Base-by-base conservation (phyloP, 1,140 invertebrate genomes). In the Adoxophyes honmai region DNA sequence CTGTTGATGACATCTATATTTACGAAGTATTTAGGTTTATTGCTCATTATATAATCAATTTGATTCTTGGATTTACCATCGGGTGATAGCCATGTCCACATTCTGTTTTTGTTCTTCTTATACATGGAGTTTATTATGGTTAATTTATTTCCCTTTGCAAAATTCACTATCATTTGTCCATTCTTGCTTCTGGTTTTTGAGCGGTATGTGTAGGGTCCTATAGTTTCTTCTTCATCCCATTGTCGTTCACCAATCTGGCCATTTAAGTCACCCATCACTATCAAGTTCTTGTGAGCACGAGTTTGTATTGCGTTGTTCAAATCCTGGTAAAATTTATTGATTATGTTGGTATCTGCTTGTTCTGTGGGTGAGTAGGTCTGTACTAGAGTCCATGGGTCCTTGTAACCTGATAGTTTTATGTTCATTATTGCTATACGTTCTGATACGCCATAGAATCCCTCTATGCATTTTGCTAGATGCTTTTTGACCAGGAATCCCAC, bases 401-500 rank as follows among this genome's bases (percentile, higher is more conserved):
- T 59, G 21, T 60, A 59, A 18, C 48, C 60, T 8, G 58, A 60
- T 42, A 66, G 36, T 53, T 57, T 70, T 4, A 70, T 8, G 42
- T 70, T 67, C 0, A 68, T 35, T 33, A 62, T 15, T 9, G 59
- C 62, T 9, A 68, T 60, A 52, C 61, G 53, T 15, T 64, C 64
- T 21, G 67, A 69, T 51, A 66, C 53, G 33, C 58, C 60, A 51
- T 54, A 13, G 11, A 70, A 64, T 16, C 35, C 39, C 10, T 59
- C 39, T 53, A 66, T 64, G 14, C 61, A 57, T 1, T 61, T 33
- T 52, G 7, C 28, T 0, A 62, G 11, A 10, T 64, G 10, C 52
- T 62, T 66, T 55, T 62, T 66, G 15, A 70, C 33, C 34, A 66
- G 0, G 15, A 69, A 69, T 28, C 67, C 63, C 14, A 66, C 34